Evolutionary conservation across 2,888 invertebrate genomes (phyloP).

Genomic region (Venusia cambrica): DNA sequence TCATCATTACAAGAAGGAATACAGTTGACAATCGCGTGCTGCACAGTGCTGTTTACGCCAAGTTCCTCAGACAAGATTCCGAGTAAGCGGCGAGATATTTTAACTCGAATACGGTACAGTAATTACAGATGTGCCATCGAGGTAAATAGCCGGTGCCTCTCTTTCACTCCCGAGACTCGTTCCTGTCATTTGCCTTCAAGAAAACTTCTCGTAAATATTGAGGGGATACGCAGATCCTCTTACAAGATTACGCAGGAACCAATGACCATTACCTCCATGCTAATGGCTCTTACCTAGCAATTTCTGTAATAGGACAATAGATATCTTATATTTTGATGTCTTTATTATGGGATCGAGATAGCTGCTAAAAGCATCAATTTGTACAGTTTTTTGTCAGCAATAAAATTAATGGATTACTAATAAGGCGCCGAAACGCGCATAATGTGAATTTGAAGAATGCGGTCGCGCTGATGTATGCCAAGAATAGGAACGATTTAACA

Average conservation of each 20-base stretch:
- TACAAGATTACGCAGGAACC: slow-evolving; percentile 48
- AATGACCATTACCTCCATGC: slow-evolving; percentile 51
- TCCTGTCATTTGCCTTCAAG: slow-evolving; percentile 64
- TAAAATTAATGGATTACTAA: not conserved
- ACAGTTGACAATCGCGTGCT: slow-evolving; percentile 50
- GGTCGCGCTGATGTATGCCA: slow-evolving; percentile 34
- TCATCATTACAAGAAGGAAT: slow-evolving; percentile 32
- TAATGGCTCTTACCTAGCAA: slow-evolving; percentile 53
- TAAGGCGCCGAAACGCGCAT: not conserved
- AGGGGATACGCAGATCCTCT: slow-evolving; percentile 47
- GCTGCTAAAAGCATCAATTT: slow-evolving; percentile 16
- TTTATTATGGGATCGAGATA: slow-evolving; percentile 28
- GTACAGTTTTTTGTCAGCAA: slow-evolving; percentile 8
- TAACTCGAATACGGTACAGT: slow-evolving; percentile 64
- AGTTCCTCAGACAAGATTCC: slow-evolving; percentile 46
- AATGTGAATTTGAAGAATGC: slow-evolving; percentile 5
- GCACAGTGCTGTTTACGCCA: slow-evolving; percentile 44
- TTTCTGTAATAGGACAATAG: slow-evolving; percentile 43
- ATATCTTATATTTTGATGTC: slow-evolving; percentile 21
- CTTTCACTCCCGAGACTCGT: slow-evolving; percentile 49
- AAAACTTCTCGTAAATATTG: slow-evolving; percentile 59
- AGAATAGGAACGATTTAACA: slow-evolving; percentile 56
- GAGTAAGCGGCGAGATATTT: slow-evolving; percentile 64
- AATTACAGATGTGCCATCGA: slow-evolving; percentile 72
- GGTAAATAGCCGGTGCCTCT: slow-evolving; percentile 63